Conservation (phyloP, 1,140 invertebrate species). For the Tribolium castaneum region DNA sequence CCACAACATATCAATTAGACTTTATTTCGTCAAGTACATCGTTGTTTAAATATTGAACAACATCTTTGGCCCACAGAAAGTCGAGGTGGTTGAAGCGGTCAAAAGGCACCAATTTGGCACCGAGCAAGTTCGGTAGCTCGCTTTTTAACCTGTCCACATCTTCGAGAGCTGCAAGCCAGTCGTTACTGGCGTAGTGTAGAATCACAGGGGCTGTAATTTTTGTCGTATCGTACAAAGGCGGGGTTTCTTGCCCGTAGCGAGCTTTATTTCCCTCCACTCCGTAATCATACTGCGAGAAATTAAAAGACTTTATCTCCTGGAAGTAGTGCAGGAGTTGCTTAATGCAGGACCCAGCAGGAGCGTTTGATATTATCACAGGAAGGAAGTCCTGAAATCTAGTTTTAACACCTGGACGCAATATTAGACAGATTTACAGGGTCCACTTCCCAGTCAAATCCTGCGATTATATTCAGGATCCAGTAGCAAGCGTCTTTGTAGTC, state of each 20-base stretch:
- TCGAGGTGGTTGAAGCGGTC: conserved; percentile 71
- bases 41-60: conserved; percentile 67
- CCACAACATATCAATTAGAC: not conserved
- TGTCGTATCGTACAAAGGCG: conserved; percentile 69
- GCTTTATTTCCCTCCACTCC: conserved; percentile 50
- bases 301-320: conserved; percentile 62
- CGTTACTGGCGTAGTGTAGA: conserved; percentile 68
- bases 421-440: not conserved
- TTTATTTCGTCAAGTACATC: conserved; percentile 71
- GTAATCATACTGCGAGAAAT: conserved; percentile 73
- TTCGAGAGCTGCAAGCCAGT: conserved; percentile 66
- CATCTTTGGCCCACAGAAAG: conserved; percentile 66
- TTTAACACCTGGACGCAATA: not conserved
- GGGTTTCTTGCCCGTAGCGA: conserved; percentile 52
- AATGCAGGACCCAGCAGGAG: conserved; percentile 81
- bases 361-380: conserved; percentile 79
- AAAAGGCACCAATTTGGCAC: conserved; percentile 18
- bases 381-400: conserved; percentile 57
- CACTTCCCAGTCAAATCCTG: not conserved
- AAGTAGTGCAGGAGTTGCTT: conserved; percentile 80
- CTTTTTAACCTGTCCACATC: conserved; percentile 61
- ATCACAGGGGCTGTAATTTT: conserved; percentile 69
- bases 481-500: not conserved
- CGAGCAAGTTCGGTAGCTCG: conserved; percentile 52
- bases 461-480: not conserved